These are phyloP conservation scores for Autographa gamma DNA, from an alignment of 2,888 invertebrate species.

Conservation along the genomic window DNA sequence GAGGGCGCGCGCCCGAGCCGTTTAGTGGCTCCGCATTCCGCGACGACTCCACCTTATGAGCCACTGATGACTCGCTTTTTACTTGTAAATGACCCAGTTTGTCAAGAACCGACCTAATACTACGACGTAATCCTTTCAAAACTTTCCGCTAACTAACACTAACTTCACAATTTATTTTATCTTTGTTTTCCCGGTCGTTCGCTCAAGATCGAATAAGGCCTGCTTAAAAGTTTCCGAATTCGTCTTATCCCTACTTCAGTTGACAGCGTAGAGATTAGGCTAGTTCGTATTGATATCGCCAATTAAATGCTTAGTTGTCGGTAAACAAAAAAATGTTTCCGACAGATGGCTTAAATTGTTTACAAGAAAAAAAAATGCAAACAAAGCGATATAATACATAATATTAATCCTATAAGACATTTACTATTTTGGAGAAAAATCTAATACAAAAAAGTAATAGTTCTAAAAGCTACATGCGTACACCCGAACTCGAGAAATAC, in stretches of 20 bases:
- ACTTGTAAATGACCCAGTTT: slow-evolving; percentile 52
- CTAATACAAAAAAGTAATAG: slow-evolving; percentile 5
- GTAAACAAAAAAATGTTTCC: slow-evolving; percentile 21
- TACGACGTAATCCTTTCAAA: slow-evolving; percentile 56
- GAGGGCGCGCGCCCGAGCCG: slow-evolving; percentile 56
- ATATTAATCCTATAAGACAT: not conserved
- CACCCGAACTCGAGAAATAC: not conserved
- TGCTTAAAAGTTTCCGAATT: slow-evolving; percentile 59
- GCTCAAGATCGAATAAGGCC: slow-evolving; percentile 54
- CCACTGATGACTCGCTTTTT: slow-evolving; percentile 45
- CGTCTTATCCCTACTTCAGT: slow-evolving; percentile 40
- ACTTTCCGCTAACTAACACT: slow-evolving; percentile 54
- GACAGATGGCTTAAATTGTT: not conserved
- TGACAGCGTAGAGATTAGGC: slow-evolving; percentile 46
- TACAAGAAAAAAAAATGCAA: not conserved
- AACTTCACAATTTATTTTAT: slow-evolving; percentile 62
- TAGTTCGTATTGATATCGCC: slow-evolving; percentile 45
- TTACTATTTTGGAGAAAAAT: not conserved
- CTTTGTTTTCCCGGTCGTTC: slow-evolving; percentile 53
- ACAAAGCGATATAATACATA: not conserved
- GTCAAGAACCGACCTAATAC: slow-evolving; percentile 36
- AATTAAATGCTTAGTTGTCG: slow-evolving; percentile 20
- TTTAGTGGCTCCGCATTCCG: slow-evolving; percentile 31
- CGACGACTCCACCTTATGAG: slow-evolving; percentile 32
- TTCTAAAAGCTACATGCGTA: not conserved